Base-by-base conservation (phyloP, 2,113 vertebrate genomes). In the Isurus oxyrinchus region DNA sequence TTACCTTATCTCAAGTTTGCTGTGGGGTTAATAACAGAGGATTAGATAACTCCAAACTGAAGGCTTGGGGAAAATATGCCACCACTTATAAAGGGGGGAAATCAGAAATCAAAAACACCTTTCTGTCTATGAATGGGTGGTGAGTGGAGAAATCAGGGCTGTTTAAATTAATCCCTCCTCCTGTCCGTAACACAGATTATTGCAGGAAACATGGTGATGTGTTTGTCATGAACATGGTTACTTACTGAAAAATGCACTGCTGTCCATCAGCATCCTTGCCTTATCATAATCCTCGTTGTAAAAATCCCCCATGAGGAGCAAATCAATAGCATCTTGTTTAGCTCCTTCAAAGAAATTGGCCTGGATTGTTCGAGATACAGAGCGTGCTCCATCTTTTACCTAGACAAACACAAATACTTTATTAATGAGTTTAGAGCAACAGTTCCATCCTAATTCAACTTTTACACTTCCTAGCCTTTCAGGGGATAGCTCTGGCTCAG, bases 311-410 rank as follows among this genome's bases (percentile, higher is more conserved):
- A 97, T 96, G 31, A 98, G 98, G 90, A 98, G 97, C 86, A 98
- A 96, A 84, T 97, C 96, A 0, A 98, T 97, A 96, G 98, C 98
- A 96, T 98, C 98, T 97, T 98, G 98, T 96, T 98, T 98, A 81
- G 97, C 97, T 0, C 97, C 97, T 1, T 98, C 98, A 0, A 97
- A 97, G 96, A 98, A 98, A 97, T 97, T 98, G 96, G 98, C 98
- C 96, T 98, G 98, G 96, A 98, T 98, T 3, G 98, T 98, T 79
- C 98, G 97, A 72, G 98, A 98, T 49, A 98, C 97, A 44, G 98
- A 98, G 3, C 98, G 98, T 44, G 98, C 98, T 3, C 98, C 98
- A 6, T 98, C 98, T 96, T 98, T 98, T 93, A 98, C 97, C 69
- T 98, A 98, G 59, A 95, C 40, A 63, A 23, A 67, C 44, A 95